Evolutionary conservation across 2,113 vertebrate species (phyloP), one percentile per base, ranked within the genome.

Genomic region (Caranx ignobilis): DNA sequence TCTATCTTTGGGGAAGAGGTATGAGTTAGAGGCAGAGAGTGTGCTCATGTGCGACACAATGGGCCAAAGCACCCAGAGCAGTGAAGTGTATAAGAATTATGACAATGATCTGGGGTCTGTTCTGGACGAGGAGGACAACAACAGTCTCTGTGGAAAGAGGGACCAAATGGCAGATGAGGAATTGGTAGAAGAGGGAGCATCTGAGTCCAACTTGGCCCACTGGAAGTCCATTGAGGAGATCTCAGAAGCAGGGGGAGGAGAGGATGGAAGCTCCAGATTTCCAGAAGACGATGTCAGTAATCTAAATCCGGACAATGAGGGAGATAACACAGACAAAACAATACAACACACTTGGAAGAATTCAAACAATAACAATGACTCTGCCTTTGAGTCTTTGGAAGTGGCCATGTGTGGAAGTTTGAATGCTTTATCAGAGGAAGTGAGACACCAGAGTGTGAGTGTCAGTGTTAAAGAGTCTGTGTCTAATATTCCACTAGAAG

Each of bases 171-270:
- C 84, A 19, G 92, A 94, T 35, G 84, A 88, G n/a, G 91, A 94
- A 57, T 43, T 86, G 62, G 71, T 67, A 13, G 80, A 26, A 59
- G 71, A 88, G 39, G 87, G 83, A 52, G 69, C 89, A 45, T 77
- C 89, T 79, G 91, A 95, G 71, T 94, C 94, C 31, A 94, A 95
- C 76, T 79, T 95, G 75, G 88, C 74, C 12, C 69, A 12, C 32
- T 95, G 94, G 94, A 94, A 87, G 71, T 95, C 95, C 5, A 94
- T 94, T 39, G 93, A 94, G 77, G 95, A 95, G 79, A 93, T 95
- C 21, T 94, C 92, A 75, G 94, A 94, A 66, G 93, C 94, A 81
- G 94, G 94, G 1, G 94, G 92, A 21, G 94, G 92, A 26, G 94
- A 94, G 71, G 93, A 91, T 48, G 86, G 89, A 45, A 93, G 91